These are phyloP conservation scores for Monopterus albus DNA, from an alignment of 2,113 vertebrate species.

Conservation along the genomic window DNA sequence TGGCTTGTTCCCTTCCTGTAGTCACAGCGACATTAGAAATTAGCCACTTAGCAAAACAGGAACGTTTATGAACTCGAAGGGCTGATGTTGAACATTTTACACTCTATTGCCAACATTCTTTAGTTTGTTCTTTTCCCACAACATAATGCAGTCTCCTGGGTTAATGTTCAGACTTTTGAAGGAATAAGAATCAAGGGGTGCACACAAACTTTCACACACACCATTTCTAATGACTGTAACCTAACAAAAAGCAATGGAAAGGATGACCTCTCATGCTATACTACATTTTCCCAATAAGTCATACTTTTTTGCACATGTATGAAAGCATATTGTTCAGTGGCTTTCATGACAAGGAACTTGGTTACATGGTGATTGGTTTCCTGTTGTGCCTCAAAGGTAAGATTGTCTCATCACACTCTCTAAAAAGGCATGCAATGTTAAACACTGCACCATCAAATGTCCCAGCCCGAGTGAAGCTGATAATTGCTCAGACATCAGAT, in stretches of 20 bases:
- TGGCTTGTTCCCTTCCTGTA: slow-evolving; percentile 21
- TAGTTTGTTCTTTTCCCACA: not conserved
- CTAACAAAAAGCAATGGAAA: slow-evolving; percentile 23
- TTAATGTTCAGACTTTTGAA: not conserved
- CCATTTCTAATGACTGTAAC: not conserved
- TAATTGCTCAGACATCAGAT: slow-evolving; percentile 44
- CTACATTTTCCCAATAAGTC: slow-evolving; percentile 10
- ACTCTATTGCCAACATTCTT: not conserved
- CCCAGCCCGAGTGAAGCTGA: slow-evolving; percentile 28
- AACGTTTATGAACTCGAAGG: slow-evolving; percentile 2
- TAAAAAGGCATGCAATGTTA: slow-evolving; percentile 22
- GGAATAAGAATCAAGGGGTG: not conserved
- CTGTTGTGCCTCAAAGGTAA: slow-evolving; percentile 48
- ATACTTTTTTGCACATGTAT: not conserved
- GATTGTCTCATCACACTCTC: slow-evolving; percentile 18
- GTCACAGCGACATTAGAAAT: slow-evolving; percentile 31
- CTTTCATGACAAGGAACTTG: slow-evolving; percentile 1
- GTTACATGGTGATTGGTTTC: slow-evolving; percentile 24
- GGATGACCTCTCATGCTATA: slow-evolving; percentile 1
- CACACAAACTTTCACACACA: not conserved
- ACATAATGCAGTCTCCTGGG: not conserved
- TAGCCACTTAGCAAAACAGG: slow-evolving; percentile 27
- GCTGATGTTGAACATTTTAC: slow-evolving; percentile 3
- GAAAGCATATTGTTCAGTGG: not conserved
- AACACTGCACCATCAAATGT: slow-evolving; percentile 10